phyloP scores from a whole-genome alignment of 2,797 vertebrate species.

The Harpagifer antarcticus region DNA sequence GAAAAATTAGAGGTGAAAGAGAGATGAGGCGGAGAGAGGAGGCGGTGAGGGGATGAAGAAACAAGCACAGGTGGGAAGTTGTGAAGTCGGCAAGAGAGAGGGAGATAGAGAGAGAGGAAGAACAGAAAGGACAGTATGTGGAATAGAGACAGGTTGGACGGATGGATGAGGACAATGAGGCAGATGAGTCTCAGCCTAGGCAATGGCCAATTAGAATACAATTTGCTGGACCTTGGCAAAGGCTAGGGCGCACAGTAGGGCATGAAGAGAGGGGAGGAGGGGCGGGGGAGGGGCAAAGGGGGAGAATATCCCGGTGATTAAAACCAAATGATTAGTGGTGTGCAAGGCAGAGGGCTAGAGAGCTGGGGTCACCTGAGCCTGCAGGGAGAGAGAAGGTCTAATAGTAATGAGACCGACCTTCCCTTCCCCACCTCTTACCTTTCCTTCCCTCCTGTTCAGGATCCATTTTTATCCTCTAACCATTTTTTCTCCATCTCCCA shows the following conservation, averaged over 20 bases:
- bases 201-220: constrained; percentile 87
- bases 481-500: constrained; percentile 38
- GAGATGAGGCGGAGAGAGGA: constrained; percentile 54
- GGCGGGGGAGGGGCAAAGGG: constrained; percentile 57
- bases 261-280: constrained; percentile 65
- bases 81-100: constrained; percentile 32
- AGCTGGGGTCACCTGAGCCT: constrained; percentile 80
- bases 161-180: constrained; percentile 80
- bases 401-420: constrained; percentile 86
- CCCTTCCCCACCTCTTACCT: constrained; percentile 46
- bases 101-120: constrained; percentile 19
- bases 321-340: constrained; percentile 83
- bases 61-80: constrained; percentile 47
- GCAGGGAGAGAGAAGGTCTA: constrained; percentile 79
- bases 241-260: constrained; percentile 82
- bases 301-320: constrained; percentile 80
- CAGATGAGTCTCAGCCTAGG: constrained; percentile 79
- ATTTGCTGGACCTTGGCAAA: constrained; percentile 89
- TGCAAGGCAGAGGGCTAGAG: constrained; percentile 73
- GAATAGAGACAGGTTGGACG: constrained; percentile 71
- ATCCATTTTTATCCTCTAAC: constrained; percentile 36
- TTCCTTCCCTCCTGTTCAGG: constrained; percentile 30
- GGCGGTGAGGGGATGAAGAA: constrained; percentile 64
- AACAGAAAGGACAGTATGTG: constrained; percentile 47
- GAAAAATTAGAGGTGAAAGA: constrained; percentile 62